These are phyloP conservation scores for Hypsopygia costalis DNA, from an alignment of 2,888 invertebrate species.

Conservation along the genomic window DNA sequence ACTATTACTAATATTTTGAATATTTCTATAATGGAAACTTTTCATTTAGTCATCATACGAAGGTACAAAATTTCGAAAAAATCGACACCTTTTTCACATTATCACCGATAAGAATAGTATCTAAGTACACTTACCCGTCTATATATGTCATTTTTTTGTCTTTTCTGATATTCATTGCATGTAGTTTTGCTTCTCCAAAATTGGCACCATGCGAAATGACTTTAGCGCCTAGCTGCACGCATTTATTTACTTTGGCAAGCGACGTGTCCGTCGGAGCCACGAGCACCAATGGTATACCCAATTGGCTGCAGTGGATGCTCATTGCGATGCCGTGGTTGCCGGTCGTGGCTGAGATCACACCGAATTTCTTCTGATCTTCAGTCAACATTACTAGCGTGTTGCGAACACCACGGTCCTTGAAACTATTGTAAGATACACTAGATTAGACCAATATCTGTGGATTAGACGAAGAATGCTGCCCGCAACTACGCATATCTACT, in stretches of 20 bases:
- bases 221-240: slow-evolving; percentile 88
- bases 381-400: slow-evolving; percentile 87
- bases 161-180: slow-evolving; percentile 86
- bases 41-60: too few species aligned
- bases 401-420: slow-evolving; percentile 95
- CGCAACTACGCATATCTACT: too few species aligned
- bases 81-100: too few species aligned
- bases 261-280: slow-evolving; percentile 95
- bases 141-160: slow-evolving; percentile 88
- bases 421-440: too few species aligned
- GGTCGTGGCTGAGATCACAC: slow-evolving; percentile 93
- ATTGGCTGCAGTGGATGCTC: slow-evolving; percentile 85
- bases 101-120: too few species aligned
- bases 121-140: slow-evolving; percentile 88
- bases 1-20: too few species aligned
- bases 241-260: slow-evolving; percentile 93
- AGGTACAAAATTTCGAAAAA: too few species aligned
- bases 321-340: slow-evolving; percentile 94
- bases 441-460: too few species aligned
- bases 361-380: slow-evolving; percentile 86
- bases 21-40: too few species aligned
- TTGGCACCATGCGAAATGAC: slow-evolving; percentile 89
- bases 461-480: too few species aligned
- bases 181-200: slow-evolving; percentile 88
- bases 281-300: slow-evolving; percentile 87